Percentiles rank a stretch among this genome's conserved stretches.
Conservation (phyloP, 2,888 invertebrate genomes). For the Gasteruption jaculator region DNA sequence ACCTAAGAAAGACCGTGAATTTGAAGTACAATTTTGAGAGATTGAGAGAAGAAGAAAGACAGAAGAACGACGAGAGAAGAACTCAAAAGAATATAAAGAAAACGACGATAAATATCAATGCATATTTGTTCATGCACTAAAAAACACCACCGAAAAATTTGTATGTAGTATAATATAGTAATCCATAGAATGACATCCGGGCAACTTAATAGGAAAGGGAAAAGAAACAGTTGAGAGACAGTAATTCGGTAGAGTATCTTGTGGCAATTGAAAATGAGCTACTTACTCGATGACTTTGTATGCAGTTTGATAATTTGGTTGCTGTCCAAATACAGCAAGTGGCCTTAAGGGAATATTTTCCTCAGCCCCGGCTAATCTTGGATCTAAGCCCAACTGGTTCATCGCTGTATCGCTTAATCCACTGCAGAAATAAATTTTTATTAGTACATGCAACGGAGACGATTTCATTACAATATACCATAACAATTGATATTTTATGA, state of each 20-base stretch:
- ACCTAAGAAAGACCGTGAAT: no score
- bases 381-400: slow-evolving; percentile 42
- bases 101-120: slow-evolving; percentile 17
- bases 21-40: no score
- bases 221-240: no score
- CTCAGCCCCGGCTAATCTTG: slow-evolving; percentile 50
- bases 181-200: no score
- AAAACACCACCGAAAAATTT: no score
- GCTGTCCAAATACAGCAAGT: slow-evolving; percentile 58
- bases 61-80: background rate
- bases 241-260: slow-evolving; percentile 8
- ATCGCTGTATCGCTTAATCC: slow-evolving; percentile 44
- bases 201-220: no score
- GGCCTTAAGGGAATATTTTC: slow-evolving; percentile 79
- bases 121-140: slow-evolving; percentile 24
- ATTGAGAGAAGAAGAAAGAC: background rate
- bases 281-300: slow-evolving; percentile 74
- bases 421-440: slow-evolving; percentile 23
- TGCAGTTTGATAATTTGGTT: slow-evolving; percentile 53
- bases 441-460: background rate
- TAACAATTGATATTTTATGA: slow-evolving; percentile 1
- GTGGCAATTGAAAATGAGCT: slow-evolving; percentile 7
- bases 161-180: no score
- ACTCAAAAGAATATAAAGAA: slow-evolving; percentile 6
- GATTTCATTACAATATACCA: no score